Percentiles rank a stretch among this genome's conserved stretches.
Conservation (phyloP, 2,113 vertebrate genomes). For the Cepphus grylle region DNA sequence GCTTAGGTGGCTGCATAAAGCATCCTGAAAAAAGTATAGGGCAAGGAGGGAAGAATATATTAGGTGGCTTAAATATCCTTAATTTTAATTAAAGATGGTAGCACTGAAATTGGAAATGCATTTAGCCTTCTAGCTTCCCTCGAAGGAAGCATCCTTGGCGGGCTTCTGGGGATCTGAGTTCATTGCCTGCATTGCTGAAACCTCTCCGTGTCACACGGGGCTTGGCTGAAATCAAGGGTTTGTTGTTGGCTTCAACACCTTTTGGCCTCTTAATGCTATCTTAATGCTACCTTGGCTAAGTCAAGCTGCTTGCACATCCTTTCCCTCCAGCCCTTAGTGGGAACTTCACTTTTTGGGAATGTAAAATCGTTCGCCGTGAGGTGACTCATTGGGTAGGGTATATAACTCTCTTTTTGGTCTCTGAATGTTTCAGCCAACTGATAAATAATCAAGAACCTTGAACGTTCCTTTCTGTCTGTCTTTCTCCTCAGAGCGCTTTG, state of each 20-base stretch:
- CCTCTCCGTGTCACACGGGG: background rate
- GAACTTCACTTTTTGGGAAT: background rate
- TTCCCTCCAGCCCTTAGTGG: background rate
- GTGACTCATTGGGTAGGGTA: background rate
- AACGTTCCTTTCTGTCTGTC: slow-evolving; percentile 20
- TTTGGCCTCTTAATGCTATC: background rate
- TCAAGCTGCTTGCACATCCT: background rate
- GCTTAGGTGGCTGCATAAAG: background rate
- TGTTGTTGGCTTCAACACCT: background rate
- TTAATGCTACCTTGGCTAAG: background rate
- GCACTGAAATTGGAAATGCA: background rate
- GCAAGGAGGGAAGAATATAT: background rate
- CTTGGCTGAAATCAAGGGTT: background rate
- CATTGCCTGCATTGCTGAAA: background rate
- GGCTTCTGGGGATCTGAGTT: background rate
- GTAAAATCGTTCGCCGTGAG: background rate
- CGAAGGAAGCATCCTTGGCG: background rate
- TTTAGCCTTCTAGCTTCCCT: background rate
- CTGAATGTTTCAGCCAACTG: background rate
- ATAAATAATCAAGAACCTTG: slow-evolving; percentile 52
- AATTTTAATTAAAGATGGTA: background rate
- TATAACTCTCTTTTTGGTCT: background rate
- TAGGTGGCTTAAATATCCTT: background rate
- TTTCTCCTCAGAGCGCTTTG: background rate
- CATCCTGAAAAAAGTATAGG: background rate